Percentiles rank a stretch among this genome's conserved stretches.
Evolutionary conservation across 2,113 vertebrate genomes (phyloP).

Genomic region (Mesembrinibis cayennensis): DNA sequence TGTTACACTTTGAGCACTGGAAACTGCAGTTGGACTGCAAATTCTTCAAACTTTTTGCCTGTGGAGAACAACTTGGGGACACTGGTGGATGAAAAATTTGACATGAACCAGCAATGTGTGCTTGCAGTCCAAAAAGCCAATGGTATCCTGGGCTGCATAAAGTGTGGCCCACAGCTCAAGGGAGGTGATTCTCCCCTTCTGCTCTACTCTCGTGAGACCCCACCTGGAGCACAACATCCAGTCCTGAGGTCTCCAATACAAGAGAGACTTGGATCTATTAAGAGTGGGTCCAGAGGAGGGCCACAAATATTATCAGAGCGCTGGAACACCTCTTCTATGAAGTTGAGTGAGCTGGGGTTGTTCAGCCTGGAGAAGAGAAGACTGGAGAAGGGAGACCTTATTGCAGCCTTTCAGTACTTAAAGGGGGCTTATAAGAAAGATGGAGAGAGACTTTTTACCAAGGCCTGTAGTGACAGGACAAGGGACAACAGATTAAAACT

Average conservation of each 20-base stretch:
- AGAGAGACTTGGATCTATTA: not conserved
- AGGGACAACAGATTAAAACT: not conserved
- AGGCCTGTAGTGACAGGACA: not conserved
- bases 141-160: not conserved
- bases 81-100: not conserved
- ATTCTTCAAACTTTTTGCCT: not conserved
- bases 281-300: not conserved
- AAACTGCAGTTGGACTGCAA: not conserved
- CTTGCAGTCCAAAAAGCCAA: not conserved
- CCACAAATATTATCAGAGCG: not conserved
- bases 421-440: not conserved
- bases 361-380: not conserved
- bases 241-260: not conserved
- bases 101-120: not conserved
- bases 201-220: not conserved
- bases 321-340: not conserved
- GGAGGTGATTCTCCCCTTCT: not conserved
- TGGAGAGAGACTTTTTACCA: not conserved
- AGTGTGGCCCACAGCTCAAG: rapidly evolving
- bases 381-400: not conserved
- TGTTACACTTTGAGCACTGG: not conserved
- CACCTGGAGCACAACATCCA: not conserved
- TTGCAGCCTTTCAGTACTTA: not conserved
- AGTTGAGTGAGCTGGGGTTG: not conserved
- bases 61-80: not conserved